Evolutionary conservation across 2,888 invertebrate species (phyloP).

Genomic region (Tachina grossa): DNA sequence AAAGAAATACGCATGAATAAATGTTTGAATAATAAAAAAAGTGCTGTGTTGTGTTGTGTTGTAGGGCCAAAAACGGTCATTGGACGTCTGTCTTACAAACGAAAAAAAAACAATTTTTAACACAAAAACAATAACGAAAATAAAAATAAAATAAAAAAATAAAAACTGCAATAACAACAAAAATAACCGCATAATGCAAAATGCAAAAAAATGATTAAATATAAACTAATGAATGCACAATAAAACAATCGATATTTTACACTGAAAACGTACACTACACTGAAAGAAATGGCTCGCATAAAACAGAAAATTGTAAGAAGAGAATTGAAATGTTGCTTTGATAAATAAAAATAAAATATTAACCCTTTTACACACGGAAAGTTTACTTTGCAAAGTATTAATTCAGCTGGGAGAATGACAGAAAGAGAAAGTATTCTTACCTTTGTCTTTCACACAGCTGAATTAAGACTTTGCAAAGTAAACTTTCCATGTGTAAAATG

Average conservation of each 20-base stretch:
- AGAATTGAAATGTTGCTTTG: background rate
- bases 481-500: too few species aligned
- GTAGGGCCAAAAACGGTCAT: conserved; percentile 62
- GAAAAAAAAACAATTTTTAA: conserved; percentile 8
- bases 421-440: too few species aligned
- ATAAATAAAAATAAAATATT: too few species aligned
- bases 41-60: background rate
- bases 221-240: conserved; percentile 41
- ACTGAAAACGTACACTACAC: conserved; percentile 15
- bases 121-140: conserved; percentile 20
- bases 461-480: too few species aligned
- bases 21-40: conserved; percentile 41
- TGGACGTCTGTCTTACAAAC: conserved; percentile 54
- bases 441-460: too few species aligned
- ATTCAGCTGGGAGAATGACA: too few species aligned
- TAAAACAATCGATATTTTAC: conserved; percentile 37
- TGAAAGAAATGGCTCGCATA: background rate
- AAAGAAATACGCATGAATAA: conserved; percentile 60
- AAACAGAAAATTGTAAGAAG: too few species aligned
- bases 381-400: too few species aligned
- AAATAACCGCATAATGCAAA: conserved; percentile 13
- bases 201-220: conserved; percentile 29
- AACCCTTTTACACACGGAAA: too few species aligned
- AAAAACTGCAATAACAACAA: conserved; percentile 23
- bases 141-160: conserved; percentile 1